phyloP scores from a whole-genome alignment of 2,888 invertebrate species.

The Volucella inanis region DNA sequence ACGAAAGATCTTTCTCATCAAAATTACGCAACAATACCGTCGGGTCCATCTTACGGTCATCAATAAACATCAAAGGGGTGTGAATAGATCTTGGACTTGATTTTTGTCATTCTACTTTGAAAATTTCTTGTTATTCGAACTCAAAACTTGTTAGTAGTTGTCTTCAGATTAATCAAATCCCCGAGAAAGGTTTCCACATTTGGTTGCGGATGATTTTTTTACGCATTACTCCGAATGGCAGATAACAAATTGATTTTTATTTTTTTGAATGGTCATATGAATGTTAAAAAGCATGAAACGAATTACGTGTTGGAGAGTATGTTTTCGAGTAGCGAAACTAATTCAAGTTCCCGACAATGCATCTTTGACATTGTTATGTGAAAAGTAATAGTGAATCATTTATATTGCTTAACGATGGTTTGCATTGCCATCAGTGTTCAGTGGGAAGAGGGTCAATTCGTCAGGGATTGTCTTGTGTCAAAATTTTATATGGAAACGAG shows the following conservation, averaged over 20 bases:
- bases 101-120: constrained; percentile 40
- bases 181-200: constrained; percentile 40
- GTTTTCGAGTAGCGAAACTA: constrained; percentile 62
- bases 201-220: constrained; percentile 25
- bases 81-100: constrained; percentile 31
- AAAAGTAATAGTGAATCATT: constrained; percentile 58
- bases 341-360: constrained; percentile 63
- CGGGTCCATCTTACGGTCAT: constrained; percentile 67
- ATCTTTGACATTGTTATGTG: constrained; percentile 35
- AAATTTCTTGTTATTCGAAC: constrained; percentile 34
- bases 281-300: constrained; percentile 56
- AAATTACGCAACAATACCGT: constrained; percentile 64
- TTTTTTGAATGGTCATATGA: constrained; percentile 41
- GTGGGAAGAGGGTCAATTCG: background rate
- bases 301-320: constrained; percentile 55
- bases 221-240: constrained; percentile 47
- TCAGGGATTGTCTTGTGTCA: background rate
- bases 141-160: constrained; percentile 61
- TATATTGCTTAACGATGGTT: constrained; percentile 61
- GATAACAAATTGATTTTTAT: constrained; percentile 67
- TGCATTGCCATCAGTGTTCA: constrained; percentile 30
- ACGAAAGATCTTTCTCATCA: constrained; percentile 38
- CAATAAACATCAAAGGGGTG: constrained; percentile 69
- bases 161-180: constrained; percentile 53
- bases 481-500: no score